Base-by-base conservation (phyloP, 2,113 vertebrate genomes). In the Dasyprocta punctata region DNA sequence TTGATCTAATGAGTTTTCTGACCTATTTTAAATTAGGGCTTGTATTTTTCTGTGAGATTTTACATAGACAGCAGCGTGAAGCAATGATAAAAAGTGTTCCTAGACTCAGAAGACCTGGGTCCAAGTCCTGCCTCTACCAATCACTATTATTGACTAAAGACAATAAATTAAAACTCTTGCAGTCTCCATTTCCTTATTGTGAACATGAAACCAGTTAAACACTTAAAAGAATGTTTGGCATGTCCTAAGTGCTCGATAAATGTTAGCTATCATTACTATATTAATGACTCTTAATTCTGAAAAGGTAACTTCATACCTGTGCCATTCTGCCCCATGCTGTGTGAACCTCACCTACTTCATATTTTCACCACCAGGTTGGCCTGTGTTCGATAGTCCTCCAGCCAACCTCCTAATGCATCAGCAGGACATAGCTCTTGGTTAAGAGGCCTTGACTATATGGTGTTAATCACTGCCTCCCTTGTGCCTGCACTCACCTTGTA, bases 21-120 rank as follows among this genome's bases (percentile, higher is more conserved):
- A 16, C 11, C 14, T 78, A 22, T 83, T 93, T 94, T 63, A 54
- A 88, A 92, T 28, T 33, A 47, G 41, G 6, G 2, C 17, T 75
- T 82, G 3, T 61, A 60, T 77, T 92, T 91, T 89, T 17, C 36
- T 82, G 1, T 81, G 28, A 92, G 13, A 67, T 86, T 94, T 87
- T 58, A 77, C 0, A 58, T 3, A 47, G 19, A 3, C 24, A 4
- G 5, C 38, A 92, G 19, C 9, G 24, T 33, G 1, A 12, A 49
- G 3, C 73, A 84, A 41, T 2, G 7, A n/a, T n/a, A 61, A 67
- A 47, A 11, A 84, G 1, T 17, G 7, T 80, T 60, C 83, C 71
- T 80, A 78, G 54, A 33, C 1, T 84, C 22, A 61, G n/a, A 93
- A 73, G 61, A 61, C 5, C 8, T 75, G 10, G 3, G 0, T 95